phyloP scores from a whole-genome alignment of 1,140 invertebrate species.

The Pseudomyrmex flavicornis region DNA sequence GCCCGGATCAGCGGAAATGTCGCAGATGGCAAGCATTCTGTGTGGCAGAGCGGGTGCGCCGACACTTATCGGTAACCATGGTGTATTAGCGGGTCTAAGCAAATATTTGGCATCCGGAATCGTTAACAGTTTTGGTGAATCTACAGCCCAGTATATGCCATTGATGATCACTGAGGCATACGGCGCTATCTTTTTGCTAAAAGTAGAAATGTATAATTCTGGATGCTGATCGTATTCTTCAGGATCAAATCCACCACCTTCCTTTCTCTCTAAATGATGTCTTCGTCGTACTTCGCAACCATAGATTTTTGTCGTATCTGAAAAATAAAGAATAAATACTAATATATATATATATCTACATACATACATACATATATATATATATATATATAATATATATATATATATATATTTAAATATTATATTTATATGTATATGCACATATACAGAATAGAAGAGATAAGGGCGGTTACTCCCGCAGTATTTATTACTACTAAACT shows the following conservation, averaged over 20 bases:
- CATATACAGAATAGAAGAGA: too few species aligned
- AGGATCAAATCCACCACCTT: constrained; percentile 95
- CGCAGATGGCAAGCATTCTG: constrained; percentile 96
- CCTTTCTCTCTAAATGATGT: constrained; percentile 96
- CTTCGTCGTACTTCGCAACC: constrained; percentile 96
- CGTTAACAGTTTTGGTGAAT: constrained; percentile 97
- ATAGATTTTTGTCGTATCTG: constrained; percentile 97
- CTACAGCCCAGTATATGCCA: constrained; percentile 99
- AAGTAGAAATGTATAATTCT: constrained; percentile 97
- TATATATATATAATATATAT: too few species aligned
- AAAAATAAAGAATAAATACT: constrained; percentile 25
- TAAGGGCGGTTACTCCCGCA: too few species aligned
- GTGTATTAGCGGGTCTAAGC: constrained; percentile 93
- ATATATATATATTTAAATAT: too few species aligned
- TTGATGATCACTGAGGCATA: constrained; percentile 99
- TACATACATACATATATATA: too few species aligned
- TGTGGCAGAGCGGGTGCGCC: constrained; percentile 96
- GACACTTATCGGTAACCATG: constrained; percentile 95
- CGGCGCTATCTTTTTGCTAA: constrained; percentile 98
- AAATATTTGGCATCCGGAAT: constrained; percentile 99
- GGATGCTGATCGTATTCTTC: constrained; percentile 97
- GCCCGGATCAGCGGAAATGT: constrained; percentile 99
- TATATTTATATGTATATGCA: too few species aligned
- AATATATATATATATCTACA: too few species aligned
- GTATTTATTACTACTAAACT: too few species aligned